A percentile compares a stretch with the other conserved stretches of the same genome.
phyloP scores from a whole-genome alignment of 2,113 vertebrate genomes.

The Asarcornis scutulata region DNA sequence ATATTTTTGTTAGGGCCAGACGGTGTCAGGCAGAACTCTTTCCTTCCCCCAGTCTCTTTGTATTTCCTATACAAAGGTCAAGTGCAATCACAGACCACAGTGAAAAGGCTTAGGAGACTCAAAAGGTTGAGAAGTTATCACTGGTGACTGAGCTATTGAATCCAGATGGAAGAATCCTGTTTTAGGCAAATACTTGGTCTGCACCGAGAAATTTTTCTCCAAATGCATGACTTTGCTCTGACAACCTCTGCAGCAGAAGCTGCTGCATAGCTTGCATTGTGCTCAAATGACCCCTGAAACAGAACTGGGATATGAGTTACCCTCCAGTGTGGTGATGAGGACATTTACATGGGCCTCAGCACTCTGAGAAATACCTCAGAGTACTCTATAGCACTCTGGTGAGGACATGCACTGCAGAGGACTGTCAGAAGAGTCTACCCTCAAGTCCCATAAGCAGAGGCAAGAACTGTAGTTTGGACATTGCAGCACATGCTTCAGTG shows the following conservation, averaged over 20 bases:
- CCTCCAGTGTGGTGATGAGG: background rate
- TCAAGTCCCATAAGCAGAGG: background rate
- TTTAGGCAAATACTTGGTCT: background rate
- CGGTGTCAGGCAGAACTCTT: background rate
- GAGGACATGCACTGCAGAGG: background rate
- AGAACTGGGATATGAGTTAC: background rate
- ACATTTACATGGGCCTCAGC: background rate
- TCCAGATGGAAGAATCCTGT: background rate
- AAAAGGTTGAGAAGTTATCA: background rate
- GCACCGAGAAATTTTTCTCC: background rate
- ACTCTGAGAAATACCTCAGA: background rate
- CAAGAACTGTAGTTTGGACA: background rate
- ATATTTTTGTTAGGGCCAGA: background rate
- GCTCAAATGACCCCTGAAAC: background rate
- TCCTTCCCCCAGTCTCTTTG: background rate
- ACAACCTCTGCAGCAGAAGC: background rate
- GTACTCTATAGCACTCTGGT: background rate
- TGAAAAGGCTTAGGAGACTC: background rate
- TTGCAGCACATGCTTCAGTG: background rate
- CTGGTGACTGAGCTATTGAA: background rate
- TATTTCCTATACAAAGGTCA: background rate
- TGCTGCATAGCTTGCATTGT: background rate
- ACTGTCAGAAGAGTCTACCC: background rate
- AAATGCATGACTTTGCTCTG: background rate
- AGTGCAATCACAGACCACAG: background rate